Base-by-base conservation (phyloP, 2,888 invertebrate species). In the Epiblema foenella region DNA sequence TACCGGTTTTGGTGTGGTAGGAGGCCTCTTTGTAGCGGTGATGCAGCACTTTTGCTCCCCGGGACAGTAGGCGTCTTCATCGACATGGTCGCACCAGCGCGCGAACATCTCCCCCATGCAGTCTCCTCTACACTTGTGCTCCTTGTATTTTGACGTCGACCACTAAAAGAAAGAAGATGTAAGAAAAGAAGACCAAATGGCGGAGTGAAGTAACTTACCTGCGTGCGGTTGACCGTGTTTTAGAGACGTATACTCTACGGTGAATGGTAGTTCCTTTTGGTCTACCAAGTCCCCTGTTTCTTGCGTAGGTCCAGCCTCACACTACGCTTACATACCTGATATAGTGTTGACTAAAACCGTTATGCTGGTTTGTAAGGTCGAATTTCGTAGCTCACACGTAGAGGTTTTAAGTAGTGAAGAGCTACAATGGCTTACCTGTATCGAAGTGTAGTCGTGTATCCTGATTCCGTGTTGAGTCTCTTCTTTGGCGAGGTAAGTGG, bases 21-120 rank as follows among this genome's bases (percentile, higher is more conserved):
- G 64, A 1, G 64, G 64, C 5, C 64, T 18, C 11, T 39, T 64
- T 3, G 52, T 64, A 10, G 64, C 64, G 8, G 64, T 52, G 0
- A 54, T 52, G n/a, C 64, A 64, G 17, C 64, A 64, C 52, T 64
- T 64, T n/a, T 64, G 52, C 0, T 64, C 64, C 15, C 64, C 64
- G 0, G 64, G 64, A n/a, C 64, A 64, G 20, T 64, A 64, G 0
- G 96, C 96, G 0, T 95, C 95, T 0, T 94, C 86, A 79, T 97
- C 96, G 54, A 97, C 95, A 77, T 95, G 95, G 76, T 97, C 96
- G 82, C 97, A 97, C 80, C 97, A 95, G 33, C 97, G 90, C 15
- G 96, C 95, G 77, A 97, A 95, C 59, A 97, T 89, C 4, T 95
- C 95, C 73, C 95, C 95, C 64, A 49, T 66, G 46, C 66, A 57